Conservation (phyloP, 2,797 vertebrate species). For the Tympanoctomys barrerae region DNA sequence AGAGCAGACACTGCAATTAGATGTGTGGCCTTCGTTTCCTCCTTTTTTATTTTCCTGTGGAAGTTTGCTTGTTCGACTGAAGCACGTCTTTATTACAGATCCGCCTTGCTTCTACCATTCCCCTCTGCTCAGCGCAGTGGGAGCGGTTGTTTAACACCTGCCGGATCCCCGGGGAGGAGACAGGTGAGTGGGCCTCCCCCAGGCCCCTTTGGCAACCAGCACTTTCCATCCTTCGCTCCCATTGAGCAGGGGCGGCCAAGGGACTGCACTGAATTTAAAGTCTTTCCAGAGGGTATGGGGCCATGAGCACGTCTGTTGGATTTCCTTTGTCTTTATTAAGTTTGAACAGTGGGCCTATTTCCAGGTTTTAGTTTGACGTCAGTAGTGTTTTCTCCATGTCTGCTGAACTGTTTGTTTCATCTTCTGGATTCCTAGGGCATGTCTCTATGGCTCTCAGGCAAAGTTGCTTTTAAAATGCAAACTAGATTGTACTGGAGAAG, state of each 20-base stretch:
- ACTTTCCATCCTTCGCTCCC: too few species aligned
- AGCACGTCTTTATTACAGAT: conserved; percentile 88
- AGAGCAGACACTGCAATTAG: rapidly evolving
- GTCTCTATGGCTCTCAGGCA: not conserved
- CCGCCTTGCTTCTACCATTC: conserved; percentile 95
- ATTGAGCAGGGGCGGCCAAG: rapidly evolving
- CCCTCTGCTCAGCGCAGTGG: conserved; percentile 99
- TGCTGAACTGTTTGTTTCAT: not conserved
- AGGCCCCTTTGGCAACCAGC: not conserved
- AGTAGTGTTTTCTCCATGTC: not conserved
- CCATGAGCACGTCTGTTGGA: rapidly evolving
- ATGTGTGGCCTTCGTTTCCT: not conserved
- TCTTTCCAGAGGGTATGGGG: not conserved
- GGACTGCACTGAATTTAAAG: rapidly evolving
- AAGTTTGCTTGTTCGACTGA: conserved; percentile 40
- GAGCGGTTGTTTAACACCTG: conserved; percentile 98
- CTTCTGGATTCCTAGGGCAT: not conserved
- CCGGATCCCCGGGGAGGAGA: conserved; percentile 94
- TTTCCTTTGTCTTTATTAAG: not conserved
- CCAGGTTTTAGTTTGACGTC: not conserved
- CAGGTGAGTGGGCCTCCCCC: conserved; percentile 92
- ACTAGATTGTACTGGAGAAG: rapidly evolving
- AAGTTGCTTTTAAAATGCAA: not conserved
- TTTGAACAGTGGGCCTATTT: not conserved
- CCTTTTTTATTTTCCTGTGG: not conserved